Evolutionary conservation across 2,888 invertebrate genomes (phyloP), one percentile per base, ranked within the genome.

Genomic region (Dryadula phaetusa): DNA sequence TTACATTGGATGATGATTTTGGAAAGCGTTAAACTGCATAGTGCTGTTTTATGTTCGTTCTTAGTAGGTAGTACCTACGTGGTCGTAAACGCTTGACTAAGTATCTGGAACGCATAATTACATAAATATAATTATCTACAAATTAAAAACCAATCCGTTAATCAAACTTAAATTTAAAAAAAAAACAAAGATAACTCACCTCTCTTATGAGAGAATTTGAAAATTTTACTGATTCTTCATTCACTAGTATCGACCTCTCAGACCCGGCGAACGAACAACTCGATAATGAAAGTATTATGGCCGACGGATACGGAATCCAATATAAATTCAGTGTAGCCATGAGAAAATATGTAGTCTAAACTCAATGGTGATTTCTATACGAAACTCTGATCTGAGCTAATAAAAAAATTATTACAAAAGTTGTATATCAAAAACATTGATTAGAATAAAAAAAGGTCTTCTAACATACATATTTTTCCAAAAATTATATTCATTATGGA

Each of bases 231-330:
- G 76, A 75, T 82, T 84, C 86, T 76, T 85, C 90, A 90, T 91
- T 85, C 87, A 86, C 87, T 76, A 75, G 81, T 82, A 82, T 82
- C 70, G 73, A 74, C 82, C 82, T 79, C 80, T 80, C 90, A 88
- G 86, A 90, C 92, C 92, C 92, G 93, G 93, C 92, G 93, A 93
- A 94, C 92, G 94, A 94, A 94, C 94, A 94, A 94, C 93, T 94
- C 93, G 90, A 89, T 92, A 93, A 93, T 94, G 93, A 92, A 71
- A 70, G 65, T 68, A 68, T 62, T 53, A 74, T 74, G 74, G 75
- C 72, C 67, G 75, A 72, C 72, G 75, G 87, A 87, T 81, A 44
- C 64, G 40, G 40, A 25, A 54, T 32, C 14, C 20, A 6, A 22
- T 44, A 54, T 60, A 22, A 16, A 42, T 37, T 7, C 32, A 64